Evolutionary conservation across 2,888 invertebrate genomes (phyloP).

Genomic region (Habroteleia sp.): DNA sequence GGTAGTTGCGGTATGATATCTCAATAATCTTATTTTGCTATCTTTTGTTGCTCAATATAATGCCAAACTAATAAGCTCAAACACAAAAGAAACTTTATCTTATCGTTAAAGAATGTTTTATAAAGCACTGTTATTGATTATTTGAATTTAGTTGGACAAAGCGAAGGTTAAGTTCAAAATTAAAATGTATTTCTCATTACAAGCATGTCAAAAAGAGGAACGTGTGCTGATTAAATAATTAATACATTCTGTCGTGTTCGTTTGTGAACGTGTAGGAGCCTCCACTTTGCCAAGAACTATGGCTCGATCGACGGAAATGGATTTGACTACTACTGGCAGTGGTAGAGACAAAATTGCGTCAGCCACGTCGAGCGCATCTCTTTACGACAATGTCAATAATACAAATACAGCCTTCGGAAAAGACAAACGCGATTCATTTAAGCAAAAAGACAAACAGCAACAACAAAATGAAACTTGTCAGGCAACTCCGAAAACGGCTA

Average conservation of each 20-base stretch:
- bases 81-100: constrained; percentile 23
- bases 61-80: constrained; percentile 28
- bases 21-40: constrained; percentile 45
- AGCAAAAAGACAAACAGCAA: constrained; percentile 81
- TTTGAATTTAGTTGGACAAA: neutral
- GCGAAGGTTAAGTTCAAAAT: neutral
- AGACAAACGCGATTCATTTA: constrained; percentile 71
- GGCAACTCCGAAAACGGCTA: constrained; percentile 78
- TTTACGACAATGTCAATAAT: constrained; percentile 90
- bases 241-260: constrained; percentile 11
- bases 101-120: constrained; percentile 7
- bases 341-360: constrained; percentile 88
- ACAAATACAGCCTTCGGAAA: constrained; percentile 67
- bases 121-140: constrained; percentile 13
- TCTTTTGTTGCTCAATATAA: constrained; percentile 47
- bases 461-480: constrained; percentile 81
- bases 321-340: constrained; percentile 80
- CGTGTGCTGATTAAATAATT: constrained; percentile 6
- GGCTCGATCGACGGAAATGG: constrained; percentile 87
- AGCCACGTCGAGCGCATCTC: constrained; percentile 93
- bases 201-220: no score
- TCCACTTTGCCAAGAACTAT: constrained; percentile 90
- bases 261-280: constrained; percentile 83
- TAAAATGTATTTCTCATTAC: no score
- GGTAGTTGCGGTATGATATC: constrained; percentile 77